Conservation (phyloP, 2,888 invertebrate genomes). For the Polymixis flavicincta region DNA sequence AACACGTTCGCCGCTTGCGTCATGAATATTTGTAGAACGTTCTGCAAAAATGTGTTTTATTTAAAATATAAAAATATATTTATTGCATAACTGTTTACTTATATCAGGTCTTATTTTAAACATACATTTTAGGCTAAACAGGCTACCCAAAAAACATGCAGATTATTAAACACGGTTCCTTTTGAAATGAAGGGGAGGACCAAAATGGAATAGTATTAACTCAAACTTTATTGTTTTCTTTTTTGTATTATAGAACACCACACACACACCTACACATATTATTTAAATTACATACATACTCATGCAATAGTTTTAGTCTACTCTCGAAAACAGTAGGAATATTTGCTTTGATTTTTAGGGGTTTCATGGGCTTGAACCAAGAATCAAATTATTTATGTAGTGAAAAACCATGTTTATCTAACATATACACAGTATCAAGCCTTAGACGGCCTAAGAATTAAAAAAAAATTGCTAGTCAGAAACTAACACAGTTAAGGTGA, state of each 20-base stretch:
- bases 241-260: not conserved
- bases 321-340: not conserved
- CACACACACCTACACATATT: not conserved
- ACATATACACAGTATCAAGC: not conserved
- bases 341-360: not conserved
- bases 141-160: not conserved
- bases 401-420: not conserved
- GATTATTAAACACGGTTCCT: too few species aligned
- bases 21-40: conserved; percentile 96
- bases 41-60: conserved; percentile 86
- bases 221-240: not conserved
- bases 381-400: not conserved
- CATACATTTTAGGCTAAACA: not conserved
- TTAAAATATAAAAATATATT: not conserved
- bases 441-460: not conserved
- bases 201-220: not conserved
- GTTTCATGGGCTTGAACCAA: too few species aligned
- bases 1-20: conserved; percentile 99
- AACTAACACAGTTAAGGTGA: not conserved
- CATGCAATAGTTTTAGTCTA: conserved; percentile 7
- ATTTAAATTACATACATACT: not conserved
- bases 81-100: not conserved
- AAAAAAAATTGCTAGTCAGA: not conserved
- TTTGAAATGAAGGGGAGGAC: not conserved
- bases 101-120: not conserved